A percentile compares a stretch with the other conserved stretches of the same genome.
phyloP scores from a whole-genome alignment of 2,888 invertebrate species.

The Ceriagrion tenellum region DNA sequence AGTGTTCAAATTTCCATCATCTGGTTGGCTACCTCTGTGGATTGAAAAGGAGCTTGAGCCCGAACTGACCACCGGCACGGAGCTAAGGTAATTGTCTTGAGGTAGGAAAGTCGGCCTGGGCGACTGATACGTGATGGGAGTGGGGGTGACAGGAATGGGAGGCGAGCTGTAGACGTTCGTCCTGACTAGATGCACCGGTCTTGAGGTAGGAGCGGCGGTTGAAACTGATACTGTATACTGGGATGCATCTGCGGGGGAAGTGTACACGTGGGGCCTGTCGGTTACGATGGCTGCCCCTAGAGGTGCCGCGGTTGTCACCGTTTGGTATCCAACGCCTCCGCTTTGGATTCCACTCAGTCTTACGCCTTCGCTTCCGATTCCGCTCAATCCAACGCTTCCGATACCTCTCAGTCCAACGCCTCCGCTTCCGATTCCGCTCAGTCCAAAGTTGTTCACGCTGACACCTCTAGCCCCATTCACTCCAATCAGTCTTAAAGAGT shows the following conservation, averaged over 20 bases:
- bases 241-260: not conserved
- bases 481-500: not conserved
- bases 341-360: too few species aligned
- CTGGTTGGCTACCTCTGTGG: not conserved
- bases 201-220: constrained; percentile 45
- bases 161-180: not conserved
- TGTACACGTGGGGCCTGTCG: not conserved
- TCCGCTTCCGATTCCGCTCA: constrained; percentile 12
- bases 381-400: not conserved
- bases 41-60: constrained; percentile 19
- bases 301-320: not conserved
- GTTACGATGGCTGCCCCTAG: not conserved
- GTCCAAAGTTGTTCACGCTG: not conserved
- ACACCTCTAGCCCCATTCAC: constrained; percentile 38
- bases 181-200: constrained; percentile 36
- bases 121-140: constrained; percentile 40
- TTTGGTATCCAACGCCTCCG: not conserved
- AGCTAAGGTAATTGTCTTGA: constrained; percentile 5
- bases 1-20: not conserved
- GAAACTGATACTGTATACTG: constrained; percentile 37
- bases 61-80: not conserved
- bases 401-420: not conserved
- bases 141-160: not conserved
- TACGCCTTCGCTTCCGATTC: not conserved
- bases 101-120: constrained; percentile 30